These are phyloP conservation scores for Marisa cornuarietis DNA, from an alignment of 1,140 invertebrate species.

Conservation along the genomic window DNA sequence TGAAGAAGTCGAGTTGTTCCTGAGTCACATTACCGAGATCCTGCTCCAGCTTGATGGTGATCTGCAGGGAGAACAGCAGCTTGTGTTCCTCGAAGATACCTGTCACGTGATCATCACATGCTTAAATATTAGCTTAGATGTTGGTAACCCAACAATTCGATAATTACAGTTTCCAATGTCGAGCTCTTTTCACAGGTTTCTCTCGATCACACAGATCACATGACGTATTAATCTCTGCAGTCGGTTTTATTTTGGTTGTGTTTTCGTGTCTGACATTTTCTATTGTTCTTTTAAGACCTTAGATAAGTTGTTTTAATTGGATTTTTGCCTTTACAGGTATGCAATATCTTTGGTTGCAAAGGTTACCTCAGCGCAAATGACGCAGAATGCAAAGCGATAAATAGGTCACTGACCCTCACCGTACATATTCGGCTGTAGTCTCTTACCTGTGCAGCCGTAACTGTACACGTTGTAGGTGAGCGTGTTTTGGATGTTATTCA, in stretches of 20 bases:
- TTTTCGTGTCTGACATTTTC: no score
- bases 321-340: no score
- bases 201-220: background rate
- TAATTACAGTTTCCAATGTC: background rate
- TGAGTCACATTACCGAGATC: slow-evolving; percentile 73
- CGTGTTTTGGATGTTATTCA: slow-evolving; percentile 81
- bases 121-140: slow-evolving; percentile 8
- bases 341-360: no score
- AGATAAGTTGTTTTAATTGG: no score
- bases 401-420: background rate
- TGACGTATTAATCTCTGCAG: background rate
- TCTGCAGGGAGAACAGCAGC: slow-evolving; percentile 87
- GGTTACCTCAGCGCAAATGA: no score
- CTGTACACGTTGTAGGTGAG: slow-evolving; percentile 85
- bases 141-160: background rate
- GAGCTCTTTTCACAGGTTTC: background rate
- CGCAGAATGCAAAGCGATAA: no score
- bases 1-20: slow-evolving; percentile 85
- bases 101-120: slow-evolving; percentile 41
- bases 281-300: no score
- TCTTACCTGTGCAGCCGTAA: slow-evolving; percentile 81
- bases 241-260: no score
- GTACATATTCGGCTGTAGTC: no score
- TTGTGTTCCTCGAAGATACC: slow-evolving; percentile 89
- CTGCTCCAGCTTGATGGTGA: slow-evolving; percentile 82